Evolutionary conservation across 2,113 vertebrate genomes (phyloP).

Genomic region (Chaenogobius annularis): DNA sequence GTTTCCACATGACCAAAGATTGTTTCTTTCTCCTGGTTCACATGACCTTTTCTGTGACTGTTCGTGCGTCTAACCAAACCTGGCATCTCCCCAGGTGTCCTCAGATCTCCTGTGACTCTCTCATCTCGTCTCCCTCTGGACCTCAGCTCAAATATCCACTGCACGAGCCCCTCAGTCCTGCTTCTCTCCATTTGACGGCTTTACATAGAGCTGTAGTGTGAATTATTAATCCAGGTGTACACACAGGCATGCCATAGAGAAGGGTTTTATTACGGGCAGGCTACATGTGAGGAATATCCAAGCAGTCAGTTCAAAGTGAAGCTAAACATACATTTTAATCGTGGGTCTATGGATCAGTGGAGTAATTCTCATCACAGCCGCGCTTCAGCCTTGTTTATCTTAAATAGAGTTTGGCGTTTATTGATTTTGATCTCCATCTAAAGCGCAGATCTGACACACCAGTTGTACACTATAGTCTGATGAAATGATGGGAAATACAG

Average conservation of each 20-base stretch:
- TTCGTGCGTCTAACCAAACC: not conserved
- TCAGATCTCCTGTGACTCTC: conserved; percentile 16
- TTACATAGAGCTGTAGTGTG: conserved; percentile 19
- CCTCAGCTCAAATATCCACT: conserved; percentile 31
- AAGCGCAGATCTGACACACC: conserved; percentile 10
- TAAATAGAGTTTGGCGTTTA: not conserved
- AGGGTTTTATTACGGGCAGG: conserved; percentile 13
- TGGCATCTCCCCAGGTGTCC: not conserved
- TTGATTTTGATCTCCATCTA: not conserved
- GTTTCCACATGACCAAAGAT: not conserved
- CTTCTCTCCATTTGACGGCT: conserved; percentile 15
- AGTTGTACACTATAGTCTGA: not conserved
- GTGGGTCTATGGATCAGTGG: not conserved
- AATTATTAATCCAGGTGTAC: conserved; percentile 44
- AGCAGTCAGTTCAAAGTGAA: not conserved
- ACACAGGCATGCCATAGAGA: not conserved
- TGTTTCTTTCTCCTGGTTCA: not conserved
- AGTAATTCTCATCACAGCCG: conserved; percentile 11
- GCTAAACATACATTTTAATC: not conserved
- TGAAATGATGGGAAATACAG: conserved; percentile 4
- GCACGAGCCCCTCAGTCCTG: conserved; percentile 6
- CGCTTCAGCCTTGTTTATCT: not conserved
- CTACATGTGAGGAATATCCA: conserved; percentile 16
- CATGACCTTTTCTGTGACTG: not conserved
- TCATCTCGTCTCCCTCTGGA: not conserved